phyloP scores from a whole-genome alignment of 2,888 invertebrate genomes.

The Cheilosia urbana region DNA sequence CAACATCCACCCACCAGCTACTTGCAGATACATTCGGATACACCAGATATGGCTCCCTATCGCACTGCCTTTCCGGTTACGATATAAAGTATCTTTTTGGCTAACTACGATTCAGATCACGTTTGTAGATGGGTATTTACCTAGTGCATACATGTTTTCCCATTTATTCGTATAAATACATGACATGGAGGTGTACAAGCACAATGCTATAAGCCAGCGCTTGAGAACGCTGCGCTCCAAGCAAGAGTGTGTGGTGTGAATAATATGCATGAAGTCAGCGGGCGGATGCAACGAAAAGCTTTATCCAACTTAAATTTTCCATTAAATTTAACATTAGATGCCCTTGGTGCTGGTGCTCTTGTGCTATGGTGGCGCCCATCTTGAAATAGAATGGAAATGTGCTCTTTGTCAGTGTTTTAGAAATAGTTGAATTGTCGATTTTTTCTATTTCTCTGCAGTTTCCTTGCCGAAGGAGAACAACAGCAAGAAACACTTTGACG shows the following conservation, averaged over 20 bases:
- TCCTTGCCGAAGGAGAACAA: conserved; percentile 32
- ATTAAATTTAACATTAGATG: conserved; percentile 55
- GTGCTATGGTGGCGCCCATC: not conserved
- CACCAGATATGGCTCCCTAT: conserved; percentile 39
- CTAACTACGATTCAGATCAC: conserved; percentile 69
- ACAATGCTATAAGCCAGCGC: conserved; percentile 18
- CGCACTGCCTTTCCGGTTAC: not conserved
- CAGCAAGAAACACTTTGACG: conserved; percentile 49
- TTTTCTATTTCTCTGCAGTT: conserved; percentile 6
- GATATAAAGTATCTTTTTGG: conserved; percentile 48
- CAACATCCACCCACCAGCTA: not conserved
- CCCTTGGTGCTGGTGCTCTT: conserved; percentile 7
- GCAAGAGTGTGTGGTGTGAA: not conserved
- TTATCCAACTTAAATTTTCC: conserved; percentile 59
- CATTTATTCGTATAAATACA: conserved; percentile 63
- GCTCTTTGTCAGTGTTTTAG: conserved; percentile 48
- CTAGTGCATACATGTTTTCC: conserved; percentile 68
- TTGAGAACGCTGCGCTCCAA: too few species aligned
- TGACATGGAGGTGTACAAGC: conserved; percentile 58
- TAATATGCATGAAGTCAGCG: conserved; percentile 45
- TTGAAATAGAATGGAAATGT: conserved; percentile 49
- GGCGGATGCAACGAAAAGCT: conserved; percentile 44
- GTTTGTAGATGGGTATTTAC: conserved; percentile 70
- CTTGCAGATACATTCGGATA: conserved; percentile 4
- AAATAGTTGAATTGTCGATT: conserved; percentile 14